A percentile compares a stretch with the other conserved stretches of the same genome.
These are phyloP conservation scores for Oncopodura yosiiana DNA, from an alignment of 1,140 invertebrate genomes.

Conservation along the genomic window DNA sequence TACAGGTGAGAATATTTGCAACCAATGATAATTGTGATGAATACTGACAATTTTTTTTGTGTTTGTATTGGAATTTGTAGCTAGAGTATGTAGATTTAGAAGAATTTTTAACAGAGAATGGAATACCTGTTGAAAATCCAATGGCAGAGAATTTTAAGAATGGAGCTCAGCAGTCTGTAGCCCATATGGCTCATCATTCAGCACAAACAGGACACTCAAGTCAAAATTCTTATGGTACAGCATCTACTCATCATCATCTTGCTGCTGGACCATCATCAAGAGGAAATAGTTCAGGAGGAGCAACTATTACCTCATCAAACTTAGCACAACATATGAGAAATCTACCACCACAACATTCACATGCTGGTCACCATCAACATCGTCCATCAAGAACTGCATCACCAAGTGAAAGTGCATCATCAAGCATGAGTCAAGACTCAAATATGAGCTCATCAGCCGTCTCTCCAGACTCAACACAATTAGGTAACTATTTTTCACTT, in stretches of 20 bases:
- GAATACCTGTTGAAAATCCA: slow-evolving; percentile 61
- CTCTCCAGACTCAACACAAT: no score
- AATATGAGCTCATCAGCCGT: no score
- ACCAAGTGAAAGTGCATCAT: no score
- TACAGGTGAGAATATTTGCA: slow-evolving; percentile 45
- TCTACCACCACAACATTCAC: no score
- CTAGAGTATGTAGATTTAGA: slow-evolving; percentile 89
- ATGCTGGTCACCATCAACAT: no score
- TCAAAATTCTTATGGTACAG: slow-evolving; percentile 39
- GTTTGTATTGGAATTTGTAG: slow-evolving; percentile 18
- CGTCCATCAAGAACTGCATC: no score
- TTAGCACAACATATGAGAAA: no score
- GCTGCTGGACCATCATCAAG: neutral
- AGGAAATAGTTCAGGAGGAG: neutral
- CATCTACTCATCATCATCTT: slow-evolving; percentile 38
- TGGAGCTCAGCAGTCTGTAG: neutral
- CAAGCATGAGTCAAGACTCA: no score
- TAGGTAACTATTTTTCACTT: no score
- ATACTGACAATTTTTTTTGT: neutral
- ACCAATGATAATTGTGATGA: neutral
- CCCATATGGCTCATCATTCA: neutral
- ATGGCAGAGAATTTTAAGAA: neutral
- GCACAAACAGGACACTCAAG: neutral
- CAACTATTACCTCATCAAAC: no score
- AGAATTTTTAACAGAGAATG: slow-evolving; percentile 89